Evolutionary conservation across 2,888 invertebrate genomes (phyloP).

Genomic region (Lasioglossum pauxillum): DNA sequence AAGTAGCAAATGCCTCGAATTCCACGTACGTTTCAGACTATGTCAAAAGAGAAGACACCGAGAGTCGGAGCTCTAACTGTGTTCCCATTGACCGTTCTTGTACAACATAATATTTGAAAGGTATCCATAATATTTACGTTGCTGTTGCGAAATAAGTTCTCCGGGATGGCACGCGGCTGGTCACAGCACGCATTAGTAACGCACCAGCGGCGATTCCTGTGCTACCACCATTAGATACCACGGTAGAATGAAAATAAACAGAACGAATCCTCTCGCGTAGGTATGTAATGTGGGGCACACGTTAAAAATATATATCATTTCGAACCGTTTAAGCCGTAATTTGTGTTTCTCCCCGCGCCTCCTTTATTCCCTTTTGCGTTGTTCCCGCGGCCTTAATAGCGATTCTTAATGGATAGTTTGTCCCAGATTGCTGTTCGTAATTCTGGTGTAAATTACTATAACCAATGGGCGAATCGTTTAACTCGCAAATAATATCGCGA

Average conservation of each 20-base stretch:
- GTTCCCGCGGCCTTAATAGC: neutral
- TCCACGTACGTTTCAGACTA: neutral
- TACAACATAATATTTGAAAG: neutral
- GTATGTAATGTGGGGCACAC: neutral
- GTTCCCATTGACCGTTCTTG: neutral
- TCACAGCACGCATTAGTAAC: neutral
- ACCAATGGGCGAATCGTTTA: neutral
- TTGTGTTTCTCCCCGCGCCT: neutral
- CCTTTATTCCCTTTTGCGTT: neutral
- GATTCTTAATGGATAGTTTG: constrained; percentile 3
- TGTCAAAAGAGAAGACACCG: neutral
- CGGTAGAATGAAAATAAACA: neutral
- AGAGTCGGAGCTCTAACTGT: neutral
- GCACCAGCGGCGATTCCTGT: neutral
- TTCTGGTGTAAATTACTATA: neutral
- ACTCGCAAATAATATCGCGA: neutral
- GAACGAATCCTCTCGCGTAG: neutral
- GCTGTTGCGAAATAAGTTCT: neutral
- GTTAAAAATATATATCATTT: constrained; percentile 10
- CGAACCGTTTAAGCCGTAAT: neutral
- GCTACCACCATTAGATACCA: neutral
- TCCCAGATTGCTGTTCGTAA: neutral
- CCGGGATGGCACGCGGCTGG: neutral
- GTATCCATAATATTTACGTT: neutral
- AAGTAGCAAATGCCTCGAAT: neutral